These are phyloP conservation scores for Glyphotaelius pellucidus DNA, from an alignment of 2,888 invertebrate species.

Conservation along the genomic window DNA sequence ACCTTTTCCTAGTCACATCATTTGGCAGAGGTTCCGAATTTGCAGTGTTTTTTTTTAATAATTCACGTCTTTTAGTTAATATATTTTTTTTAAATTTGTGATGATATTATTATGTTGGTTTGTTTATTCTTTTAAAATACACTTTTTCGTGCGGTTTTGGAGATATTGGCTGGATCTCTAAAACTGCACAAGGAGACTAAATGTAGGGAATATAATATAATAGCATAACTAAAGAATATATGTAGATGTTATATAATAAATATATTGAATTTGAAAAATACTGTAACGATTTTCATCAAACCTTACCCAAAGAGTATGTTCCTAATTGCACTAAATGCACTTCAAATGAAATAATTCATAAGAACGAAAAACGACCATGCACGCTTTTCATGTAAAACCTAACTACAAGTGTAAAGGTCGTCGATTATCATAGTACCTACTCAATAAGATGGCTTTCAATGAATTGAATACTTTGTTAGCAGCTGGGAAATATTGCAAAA, in stretches of 20 bases:
- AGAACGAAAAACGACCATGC: neutral
- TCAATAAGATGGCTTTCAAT: neutral
- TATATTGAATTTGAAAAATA: neutral
- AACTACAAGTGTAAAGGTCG: too few species aligned
- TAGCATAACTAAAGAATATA: neutral
- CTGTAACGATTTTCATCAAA: neutral
- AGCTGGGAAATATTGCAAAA: neutral
- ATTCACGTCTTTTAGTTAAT: neutral
- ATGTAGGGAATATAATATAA: conserved; percentile 7
- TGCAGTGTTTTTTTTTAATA: neutral
- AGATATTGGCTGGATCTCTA: conserved; percentile 64
- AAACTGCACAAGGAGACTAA: conserved; percentile 48
- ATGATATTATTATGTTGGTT: neutral
- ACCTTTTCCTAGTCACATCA: neutral
- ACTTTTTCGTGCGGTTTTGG: conserved; percentile 43
- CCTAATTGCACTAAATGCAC: neutral
- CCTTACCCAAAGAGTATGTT: neutral
- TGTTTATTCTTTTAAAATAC: neutral
- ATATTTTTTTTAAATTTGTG: neutral
- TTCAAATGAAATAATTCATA: neutral
- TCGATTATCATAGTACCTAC: too few species aligned
- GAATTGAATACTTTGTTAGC: neutral
- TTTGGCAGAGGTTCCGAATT: neutral
- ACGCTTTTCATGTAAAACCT: neutral
- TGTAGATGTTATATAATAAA: neutral